Base-by-base conservation (phyloP, 1,140 invertebrate species). In the Apis dorsata region DNA sequence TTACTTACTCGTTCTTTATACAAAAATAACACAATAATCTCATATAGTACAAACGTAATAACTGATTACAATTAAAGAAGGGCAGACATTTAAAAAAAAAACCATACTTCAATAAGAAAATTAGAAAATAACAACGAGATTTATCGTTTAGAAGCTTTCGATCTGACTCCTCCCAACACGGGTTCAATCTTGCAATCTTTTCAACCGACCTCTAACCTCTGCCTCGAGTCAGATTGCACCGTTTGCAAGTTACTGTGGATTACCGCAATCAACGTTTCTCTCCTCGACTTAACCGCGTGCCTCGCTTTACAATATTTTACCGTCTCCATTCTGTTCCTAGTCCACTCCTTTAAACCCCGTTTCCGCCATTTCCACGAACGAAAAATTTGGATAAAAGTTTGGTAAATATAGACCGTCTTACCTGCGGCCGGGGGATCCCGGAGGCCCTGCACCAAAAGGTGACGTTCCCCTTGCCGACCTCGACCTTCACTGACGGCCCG, bases 371-470 rank as follows among this genome's bases (percentile, higher is more conserved):
- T 65, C 63, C 8, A 3, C 17, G 24, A 65, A 34, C 12, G 11
- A n/a, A 60, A 75, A 62, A 75, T 3, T 4, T 17, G 44, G n/a
- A 49, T 19, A 17, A 66, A n/a, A n/a, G n/a, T n/a, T n/a, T n/a
- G 1, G 66, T 19, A 21, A 5, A 9, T 15, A 19, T n/a, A 28
- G 8, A n/a, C 13, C 12, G 17, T n/a, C 19, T 55, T 86, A 89
- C 95, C 89, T 97, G 95, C 2, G 98, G 97, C 28, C 94, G 91
- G 0, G 98, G 98, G 60, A 96, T 96, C 1, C 97, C 98, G 7
- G 94, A 93, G 0, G 97, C 97, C 88, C 95, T 95, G 90, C 98
- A 99, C 62, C 95, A 95, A 5, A 99, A 93, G 0, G 96, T 97
- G 0, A 97, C 95, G 76, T 97, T 95, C n/a, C 95, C 95, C 17